Base-by-base conservation (phyloP, 2,113 vertebrate genomes). In the Accipiter virgatus region DNA sequence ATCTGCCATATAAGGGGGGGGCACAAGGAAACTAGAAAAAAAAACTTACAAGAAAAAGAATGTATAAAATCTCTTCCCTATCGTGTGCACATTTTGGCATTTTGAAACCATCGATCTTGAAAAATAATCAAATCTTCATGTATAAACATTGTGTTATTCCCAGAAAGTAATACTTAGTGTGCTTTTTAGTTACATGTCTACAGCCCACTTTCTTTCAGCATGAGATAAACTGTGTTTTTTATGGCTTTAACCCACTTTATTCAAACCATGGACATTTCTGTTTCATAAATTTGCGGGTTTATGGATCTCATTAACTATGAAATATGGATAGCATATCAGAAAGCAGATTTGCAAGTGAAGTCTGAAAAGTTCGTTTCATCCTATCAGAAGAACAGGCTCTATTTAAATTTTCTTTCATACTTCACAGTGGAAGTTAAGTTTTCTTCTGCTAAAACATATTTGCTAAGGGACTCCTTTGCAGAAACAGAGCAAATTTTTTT, bases 51-150 rank as follows among this genome's bases (percentile, higher is more conserved):
- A 90, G 56, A 75, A 84, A 82, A 96, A 83, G 19, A 81, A 91
- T 22, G 20, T 86, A 77, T 62, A 88, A 77, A 81, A 93, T 66
- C 7, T 80, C 27, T 75, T 82, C 52, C 52, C 50, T 94, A 47
- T 66, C 22, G 0, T 31, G 16, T 34, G 38, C 38, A 71, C 23
- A 56, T 90, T 91, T 86, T 70, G 43, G 62, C 90, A 93, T 91
- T 95, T 91, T 73, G 78, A 96, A 96, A 92, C 83, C 48, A 56
- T 21, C 2, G 0, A 77, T 94, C 84, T 62, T 80, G 62, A 94
- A 93, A 97, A 94, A 90, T 93, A 96, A 96, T 87, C 73, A 96
- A 90, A 95, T 88, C 71, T 93, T 68, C 71, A 74, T 32, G 36
- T 88, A 83, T 66, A 95, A 93, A 93, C 43, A 80, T 63, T 73